Percentiles rank a stretch among this genome's conserved stretches.
These are phyloP conservation scores for Geotrypetes seraphini DNA, from an alignment of 2,797 vertebrate species.

Conservation along the genomic window DNA sequence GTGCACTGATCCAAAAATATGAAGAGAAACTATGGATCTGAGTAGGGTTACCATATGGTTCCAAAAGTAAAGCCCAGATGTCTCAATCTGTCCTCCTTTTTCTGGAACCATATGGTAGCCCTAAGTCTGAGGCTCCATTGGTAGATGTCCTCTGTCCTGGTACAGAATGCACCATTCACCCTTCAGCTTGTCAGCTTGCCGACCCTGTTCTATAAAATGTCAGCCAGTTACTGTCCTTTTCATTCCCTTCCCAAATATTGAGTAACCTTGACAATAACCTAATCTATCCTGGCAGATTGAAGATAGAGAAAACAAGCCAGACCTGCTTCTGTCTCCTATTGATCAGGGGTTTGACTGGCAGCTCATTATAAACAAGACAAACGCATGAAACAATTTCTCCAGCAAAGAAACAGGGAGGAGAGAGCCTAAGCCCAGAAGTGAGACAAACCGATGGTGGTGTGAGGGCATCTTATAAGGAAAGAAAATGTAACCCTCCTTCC, in stretches of 20 bases:
- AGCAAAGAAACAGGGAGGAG: too few relatives aligned
- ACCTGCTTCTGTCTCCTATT: conserved; percentile 51
- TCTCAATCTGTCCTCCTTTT: too few relatives aligned
- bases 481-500: too few relatives aligned
- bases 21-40: background rate
- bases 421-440: too few relatives aligned
- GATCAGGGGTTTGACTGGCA: conserved; percentile 52
- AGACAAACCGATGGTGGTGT: too few relatives aligned
- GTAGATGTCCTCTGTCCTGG: conserved; percentile 28
- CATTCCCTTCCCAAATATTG: conserved; percentile 30
- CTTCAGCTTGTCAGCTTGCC: conserved; percentile 1
- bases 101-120: too few relatives aligned
- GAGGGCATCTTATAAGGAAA: too few relatives aligned
- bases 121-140: too few relatives aligned
- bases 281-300: conserved; percentile 56
- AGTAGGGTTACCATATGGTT: too few relatives aligned
- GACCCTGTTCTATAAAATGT: conserved; percentile 32
- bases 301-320: conserved; percentile 59
- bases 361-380: conserved; percentile 45
- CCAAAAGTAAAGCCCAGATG: too few relatives aligned
- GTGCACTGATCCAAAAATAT: too few relatives aligned
- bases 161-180: conserved; percentile 3
- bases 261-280: conserved; percentile 55
- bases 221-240: conserved; percentile 29
- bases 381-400: too few relatives aligned